These are phyloP conservation scores for Stercorarius parasiticus DNA, from an alignment of 2,113 vertebrate species.

Conservation along the genomic window DNA sequence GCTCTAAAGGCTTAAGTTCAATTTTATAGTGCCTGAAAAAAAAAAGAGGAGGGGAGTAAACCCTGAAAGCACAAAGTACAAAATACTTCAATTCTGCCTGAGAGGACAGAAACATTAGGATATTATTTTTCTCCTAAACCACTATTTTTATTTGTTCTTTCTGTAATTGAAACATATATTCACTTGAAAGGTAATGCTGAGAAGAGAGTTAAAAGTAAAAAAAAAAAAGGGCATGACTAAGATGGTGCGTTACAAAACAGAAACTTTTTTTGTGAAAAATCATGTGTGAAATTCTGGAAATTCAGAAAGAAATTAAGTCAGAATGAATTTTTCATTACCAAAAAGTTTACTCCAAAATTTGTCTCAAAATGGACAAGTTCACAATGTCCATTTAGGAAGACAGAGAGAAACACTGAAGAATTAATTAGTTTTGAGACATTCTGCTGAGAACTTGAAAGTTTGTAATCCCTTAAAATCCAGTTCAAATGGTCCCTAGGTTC, in stretches of 20 bases:
- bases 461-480: background rate
- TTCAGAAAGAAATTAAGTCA: background rate
- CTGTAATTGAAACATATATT: background rate
- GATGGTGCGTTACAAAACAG: background rate
- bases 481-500: background rate
- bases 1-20: background rate
- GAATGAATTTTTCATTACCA: background rate
- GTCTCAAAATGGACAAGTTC: background rate
- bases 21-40: background rate
- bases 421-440: background rate
- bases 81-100: background rate
- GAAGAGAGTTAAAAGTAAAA: background rate
- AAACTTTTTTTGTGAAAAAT: background rate
- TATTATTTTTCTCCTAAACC: background rate
- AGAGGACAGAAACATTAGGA: background rate
- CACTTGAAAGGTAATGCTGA: background rate
- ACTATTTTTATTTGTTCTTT: background rate
- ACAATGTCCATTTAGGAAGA: background rate
- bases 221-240: background rate
- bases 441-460: background rate
- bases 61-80: background rate
- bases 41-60: background rate
- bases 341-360: background rate
- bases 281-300: background rate
- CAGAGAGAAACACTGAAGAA: background rate